A percentile compares a stretch with the other conserved stretches of the same genome.
phyloP scores from a whole-genome alignment of 2,113 vertebrate species.

The Thinocorus orbignyianus region DNA sequence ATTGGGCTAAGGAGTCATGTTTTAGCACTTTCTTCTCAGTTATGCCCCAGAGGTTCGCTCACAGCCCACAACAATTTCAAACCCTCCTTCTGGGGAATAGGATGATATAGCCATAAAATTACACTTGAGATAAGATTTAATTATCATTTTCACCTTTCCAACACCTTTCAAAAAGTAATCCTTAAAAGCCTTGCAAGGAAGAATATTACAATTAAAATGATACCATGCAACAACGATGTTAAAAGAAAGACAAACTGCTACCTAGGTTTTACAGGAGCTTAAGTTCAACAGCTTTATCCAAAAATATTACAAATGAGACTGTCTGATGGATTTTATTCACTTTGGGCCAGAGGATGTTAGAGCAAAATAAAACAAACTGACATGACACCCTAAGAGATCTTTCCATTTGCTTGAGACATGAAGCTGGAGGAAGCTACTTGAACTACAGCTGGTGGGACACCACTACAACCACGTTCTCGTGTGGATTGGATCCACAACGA shows the following conservation, averaged over 20 bases:
- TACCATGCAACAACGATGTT: slow-evolving; percentile 66
- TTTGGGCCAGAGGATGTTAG: slow-evolving; percentile 17
- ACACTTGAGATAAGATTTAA: slow-evolving; percentile 85
- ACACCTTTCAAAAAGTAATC: slow-evolving; percentile 83
- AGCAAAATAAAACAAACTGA: slow-evolving; percentile 60
- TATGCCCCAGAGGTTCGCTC: slow-evolving; percentile 76
- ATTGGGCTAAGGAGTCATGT: slow-evolving; percentile 76
- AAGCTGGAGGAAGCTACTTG: not conserved
- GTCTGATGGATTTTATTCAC: slow-evolving; percentile 63
- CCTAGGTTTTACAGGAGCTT: slow-evolving; percentile 36
- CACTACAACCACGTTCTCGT: not conserved
- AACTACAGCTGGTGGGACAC: not conserved
- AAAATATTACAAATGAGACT: slow-evolving; percentile 63
- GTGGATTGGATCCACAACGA: not conserved
- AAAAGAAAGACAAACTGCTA: slow-evolving; percentile 70
- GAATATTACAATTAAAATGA: slow-evolving; percentile 65
- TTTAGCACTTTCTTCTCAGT: slow-evolving; percentile 83
- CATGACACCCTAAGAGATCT: not conserved
- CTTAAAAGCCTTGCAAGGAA: slow-evolving; percentile 72
- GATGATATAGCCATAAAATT: slow-evolving; percentile 83
- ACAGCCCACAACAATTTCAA: slow-evolving; percentile 78
- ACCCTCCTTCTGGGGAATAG: slow-evolving; percentile 78
- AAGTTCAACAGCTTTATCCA: slow-evolving; percentile 61
- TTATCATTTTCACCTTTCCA: slow-evolving; percentile 85
- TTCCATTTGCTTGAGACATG: not conserved